Evolutionary conservation across 2,797 vertebrate species (phyloP).

Genomic region (Malurus leucopterus): DNA sequence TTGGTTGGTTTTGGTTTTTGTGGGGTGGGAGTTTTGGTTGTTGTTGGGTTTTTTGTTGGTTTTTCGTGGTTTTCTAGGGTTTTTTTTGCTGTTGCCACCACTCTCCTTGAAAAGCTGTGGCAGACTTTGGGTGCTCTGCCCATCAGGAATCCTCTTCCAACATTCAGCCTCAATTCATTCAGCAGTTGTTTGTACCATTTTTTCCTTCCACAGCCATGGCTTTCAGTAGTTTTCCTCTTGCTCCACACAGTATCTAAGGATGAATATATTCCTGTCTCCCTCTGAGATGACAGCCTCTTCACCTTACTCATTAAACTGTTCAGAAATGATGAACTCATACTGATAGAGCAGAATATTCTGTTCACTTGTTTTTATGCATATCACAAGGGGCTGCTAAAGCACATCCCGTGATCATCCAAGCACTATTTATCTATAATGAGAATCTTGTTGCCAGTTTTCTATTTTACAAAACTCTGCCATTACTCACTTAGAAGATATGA

Average conservation of each 20-base stretch:
- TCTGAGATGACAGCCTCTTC: background rate
- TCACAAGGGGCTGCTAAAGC: background rate
- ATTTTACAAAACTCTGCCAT: background rate
- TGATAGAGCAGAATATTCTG: conserved; percentile 2
- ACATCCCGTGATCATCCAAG: background rate
- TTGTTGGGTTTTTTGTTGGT: background rate
- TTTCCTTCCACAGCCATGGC: background rate
- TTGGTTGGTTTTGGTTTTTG: background rate
- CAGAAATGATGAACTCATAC: background rate
- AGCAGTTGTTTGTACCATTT: background rate
- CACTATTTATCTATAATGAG: conserved; percentile 11
- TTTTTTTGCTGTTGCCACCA: background rate
- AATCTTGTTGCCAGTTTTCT: conserved; percentile 4
- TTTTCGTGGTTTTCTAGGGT: background rate
- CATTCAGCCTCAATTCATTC: background rate
- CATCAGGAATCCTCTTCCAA: background rate
- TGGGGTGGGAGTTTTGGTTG: background rate
- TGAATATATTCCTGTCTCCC: background rate
- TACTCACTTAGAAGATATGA: background rate
- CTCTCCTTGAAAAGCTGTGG: background rate
- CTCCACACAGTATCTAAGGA: background rate
- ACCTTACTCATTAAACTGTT: background rate
- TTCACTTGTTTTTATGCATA: background rate
- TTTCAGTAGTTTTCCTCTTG: background rate
- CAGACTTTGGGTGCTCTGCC: background rate